Evolutionary conservation across 2,113 vertebrate species (phyloP), one percentile per base, ranked within the genome.

Genomic region (Leiothrix lutea): DNA sequence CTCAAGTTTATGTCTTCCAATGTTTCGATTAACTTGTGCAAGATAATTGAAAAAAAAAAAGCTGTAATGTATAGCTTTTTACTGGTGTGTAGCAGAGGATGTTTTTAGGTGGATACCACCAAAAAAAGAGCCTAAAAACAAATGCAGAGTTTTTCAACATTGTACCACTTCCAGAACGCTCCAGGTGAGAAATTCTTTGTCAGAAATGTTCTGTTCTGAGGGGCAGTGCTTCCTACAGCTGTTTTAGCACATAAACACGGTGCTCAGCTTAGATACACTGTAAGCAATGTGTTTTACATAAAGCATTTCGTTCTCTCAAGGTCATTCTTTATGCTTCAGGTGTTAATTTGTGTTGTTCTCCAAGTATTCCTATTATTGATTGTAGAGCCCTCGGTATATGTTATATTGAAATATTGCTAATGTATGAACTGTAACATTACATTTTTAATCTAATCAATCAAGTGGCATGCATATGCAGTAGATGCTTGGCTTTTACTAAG

Each of bases 391-490:
- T 97, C 97, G 97, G 90, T 97, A 94, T 81, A 81, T 80, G 87
- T 94, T 97, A 96, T 94, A 98, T 89, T 98, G 98, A 98, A 98
- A 97, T 98, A 98, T 98, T 98, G 96, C 97, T 98, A 98, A 98
- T 98, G 97, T 98, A 98, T 98, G 97, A 98, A 98, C 95, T 98
- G 98, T 98, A 98, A 97, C 97, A 97, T 98, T 98, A 97, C 75
- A 98, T 98, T 98, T 98, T 97, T 97, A 97, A 98, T 98, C 97
- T 97, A 98, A 98, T 98, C 98, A 98, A 98, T 98, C 98, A 98
- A 96, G 84, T 88, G 79, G 91, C 93, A 97, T 97, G 95, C 97
- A 97, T 97, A 98, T 97, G 97, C 97, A 98, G 95, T 97, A 91
- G 97, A 97, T 90, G 93, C 95, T 97, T 97, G 87, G 96, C 96